Evolutionary conservation across 2,888 invertebrate genomes (phyloP), one percentile per base, ranked within the genome.

Genomic region (Drosophila putrida): DNA sequence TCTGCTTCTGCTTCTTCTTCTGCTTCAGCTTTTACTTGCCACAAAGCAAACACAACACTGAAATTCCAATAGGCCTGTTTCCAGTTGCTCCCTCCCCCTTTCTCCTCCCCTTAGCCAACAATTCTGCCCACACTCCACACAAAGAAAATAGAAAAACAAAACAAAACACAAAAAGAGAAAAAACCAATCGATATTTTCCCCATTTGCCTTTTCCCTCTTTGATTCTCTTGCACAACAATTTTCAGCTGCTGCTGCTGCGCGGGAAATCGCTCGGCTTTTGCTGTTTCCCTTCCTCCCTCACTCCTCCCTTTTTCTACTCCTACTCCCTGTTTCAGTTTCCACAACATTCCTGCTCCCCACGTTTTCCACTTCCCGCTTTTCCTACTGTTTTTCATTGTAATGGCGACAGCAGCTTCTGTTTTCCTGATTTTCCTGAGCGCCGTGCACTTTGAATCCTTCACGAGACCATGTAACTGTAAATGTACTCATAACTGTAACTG

Each of bases 131-230:
- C 8, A 6, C 25, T 8, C 38, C 53, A 51, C 53, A 51, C 36
- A 44, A 70, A 50, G 28, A 43, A 61, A 38, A 33, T 4, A 39
- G 11, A 15, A 11, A 38, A 54, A 36, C 28, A 33, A 63, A 63
- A 20, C 47, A 49, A 55, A 43, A 36, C 36, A 54, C 47, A 41
- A 63, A 63, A 55, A 50, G n/a, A 64, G 54, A 39, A 72, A 49
- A 66, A 72, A 65, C 72, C 80, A 84, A 87, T 85, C 84, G 88
- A 85, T 85, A 85, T 76, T 83, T 71, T 76, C 59, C 69, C 71
- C 76, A 64, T 68, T 68, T 55, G 50, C 58, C 65, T 54, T 65
- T 76, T 69, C 57, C 76, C 74, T 31, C 28, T 10, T 70, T 61
- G n/a, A n/a, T 54, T 60, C 77, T 67, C 82, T 74, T 27, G 63